A percentile compares a stretch with the other conserved stretches of the same genome.
Evolutionary conservation across 2,113 vertebrate genomes (phyloP).

Genomic region (Trematocara unimaculatum): DNA sequence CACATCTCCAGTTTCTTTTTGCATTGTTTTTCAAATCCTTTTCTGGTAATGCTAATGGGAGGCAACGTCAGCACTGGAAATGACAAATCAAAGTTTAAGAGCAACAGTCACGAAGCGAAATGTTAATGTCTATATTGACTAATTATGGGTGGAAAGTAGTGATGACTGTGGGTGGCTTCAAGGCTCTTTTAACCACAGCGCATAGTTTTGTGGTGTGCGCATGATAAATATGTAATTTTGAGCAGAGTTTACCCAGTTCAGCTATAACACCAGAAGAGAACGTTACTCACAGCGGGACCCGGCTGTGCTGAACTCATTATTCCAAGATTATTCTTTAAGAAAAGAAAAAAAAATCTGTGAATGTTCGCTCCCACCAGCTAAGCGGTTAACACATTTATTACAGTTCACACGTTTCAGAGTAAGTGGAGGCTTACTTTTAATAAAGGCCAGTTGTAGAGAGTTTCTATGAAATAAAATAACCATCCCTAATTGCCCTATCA

Average conservation of each 20-base stretch:
- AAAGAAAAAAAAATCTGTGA: background rate
- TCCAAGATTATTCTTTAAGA: background rate
- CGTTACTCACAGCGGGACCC: background rate
- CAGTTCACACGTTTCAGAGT: background rate
- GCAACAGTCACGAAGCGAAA: background rate
- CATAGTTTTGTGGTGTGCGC: background rate
- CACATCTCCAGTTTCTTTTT: background rate
- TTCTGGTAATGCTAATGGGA: background rate
- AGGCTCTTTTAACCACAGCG: background rate
- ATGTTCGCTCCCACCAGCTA: background rate
- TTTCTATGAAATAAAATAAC: conserved; percentile 45
- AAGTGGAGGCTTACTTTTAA: background rate
- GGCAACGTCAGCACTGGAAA: background rate
- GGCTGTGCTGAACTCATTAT: background rate
- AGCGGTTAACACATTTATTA: background rate
- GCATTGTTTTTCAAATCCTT: background rate
- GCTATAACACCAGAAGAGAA: background rate
- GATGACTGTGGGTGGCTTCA: background rate
- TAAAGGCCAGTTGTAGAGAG: background rate
- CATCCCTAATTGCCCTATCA: conserved; percentile 30
- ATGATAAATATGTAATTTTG: background rate
- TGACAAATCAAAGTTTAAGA: background rate
- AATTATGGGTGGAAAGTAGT: background rate
- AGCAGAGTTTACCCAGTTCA: background rate
- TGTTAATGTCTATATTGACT: background rate